These are phyloP conservation scores for Desoria tigrina DNA, from an alignment of 2,888 invertebrate species.

Conservation along the genomic window DNA sequence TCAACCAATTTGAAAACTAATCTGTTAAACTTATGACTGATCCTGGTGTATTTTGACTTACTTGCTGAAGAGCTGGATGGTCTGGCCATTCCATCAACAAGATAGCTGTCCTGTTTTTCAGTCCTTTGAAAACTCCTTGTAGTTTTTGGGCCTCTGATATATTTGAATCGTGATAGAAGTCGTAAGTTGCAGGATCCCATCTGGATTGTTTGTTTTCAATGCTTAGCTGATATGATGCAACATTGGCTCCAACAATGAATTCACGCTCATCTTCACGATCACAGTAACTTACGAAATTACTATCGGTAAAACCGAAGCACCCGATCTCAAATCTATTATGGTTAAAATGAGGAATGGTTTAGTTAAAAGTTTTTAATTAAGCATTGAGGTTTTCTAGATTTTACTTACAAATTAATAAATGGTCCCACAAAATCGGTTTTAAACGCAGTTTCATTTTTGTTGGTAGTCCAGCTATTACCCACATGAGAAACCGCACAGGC, in stretches of 20 bases:
- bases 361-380: background rate
- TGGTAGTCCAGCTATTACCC: constrained; percentile 35
- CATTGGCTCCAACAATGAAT: constrained; percentile 43
- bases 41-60: constrained; percentile 55
- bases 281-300: constrained; percentile 17
- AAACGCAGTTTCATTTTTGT: background rate
- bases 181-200: constrained; percentile 57
- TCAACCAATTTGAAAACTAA: too few relatives aligned
- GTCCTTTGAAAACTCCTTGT: constrained; percentile 67
- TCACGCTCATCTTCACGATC: constrained; percentile 41
- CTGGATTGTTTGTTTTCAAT: constrained; percentile 20
- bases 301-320: constrained; percentile 31
- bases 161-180: constrained; percentile 84
- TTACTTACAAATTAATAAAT: constrained; percentile 44
- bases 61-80: constrained; percentile 81
- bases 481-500: constrained; percentile 26
- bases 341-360: background rate
- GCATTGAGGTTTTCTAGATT: too few relatives aligned
- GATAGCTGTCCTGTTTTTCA: constrained; percentile 65
- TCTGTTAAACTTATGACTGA: constrained; percentile 45
- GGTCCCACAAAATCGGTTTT: constrained; percentile 38
- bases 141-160: constrained; percentile 75
- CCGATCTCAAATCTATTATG: constrained; percentile 49
- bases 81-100: constrained; percentile 82
- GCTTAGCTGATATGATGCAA: constrained; percentile 30